Conservation (phyloP, 1,140 invertebrate species). For the Heliconius nattereri region DNA sequence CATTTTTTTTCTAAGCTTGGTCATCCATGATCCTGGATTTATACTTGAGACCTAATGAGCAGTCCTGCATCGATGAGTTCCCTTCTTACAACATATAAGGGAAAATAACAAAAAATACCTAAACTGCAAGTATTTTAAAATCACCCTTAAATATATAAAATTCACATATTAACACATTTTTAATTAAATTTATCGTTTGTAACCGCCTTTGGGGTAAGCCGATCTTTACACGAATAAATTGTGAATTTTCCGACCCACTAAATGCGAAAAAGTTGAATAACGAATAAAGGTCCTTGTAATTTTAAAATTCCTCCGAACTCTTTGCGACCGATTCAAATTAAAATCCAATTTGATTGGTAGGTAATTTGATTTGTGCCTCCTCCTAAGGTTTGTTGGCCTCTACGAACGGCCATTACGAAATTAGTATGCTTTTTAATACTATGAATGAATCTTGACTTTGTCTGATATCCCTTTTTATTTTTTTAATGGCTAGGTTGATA, state of each 20-base stretch:
- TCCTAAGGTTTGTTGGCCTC: neutral
- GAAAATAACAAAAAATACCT: neutral
- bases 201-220: slow-evolving; percentile 33
- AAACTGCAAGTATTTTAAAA: neutral
- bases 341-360: slow-evolving; percentile 30
- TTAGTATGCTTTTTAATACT: neutral
- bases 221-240: slow-evolving; percentile 35
- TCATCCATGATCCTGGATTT: too few species aligned
- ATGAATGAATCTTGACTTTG: neutral
- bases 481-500: accelerated
- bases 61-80: too few species aligned
- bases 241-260: slow-evolving; percentile 37
- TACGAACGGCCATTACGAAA: neutral
- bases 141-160: slow-evolving; percentile 14
- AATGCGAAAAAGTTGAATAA: slow-evolving; percentile 51
- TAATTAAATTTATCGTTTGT: slow-evolving; percentile 38
- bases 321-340: slow-evolving; percentile 28
- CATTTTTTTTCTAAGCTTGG: too few species aligned
- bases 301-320: slow-evolving; percentile 44
- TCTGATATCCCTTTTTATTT: neutral
- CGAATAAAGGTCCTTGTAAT: slow-evolving; percentile 48
- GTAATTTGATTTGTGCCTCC: slow-evolving; percentile 27
- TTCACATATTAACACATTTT: slow-evolving; percentile 25
- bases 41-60: too few species aligned
- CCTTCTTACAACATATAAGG: neutral